These are phyloP conservation scores for Sorex maritimensis DNA, from an alignment of 2,797 vertebrate species.

Conservation along the genomic window DNA sequence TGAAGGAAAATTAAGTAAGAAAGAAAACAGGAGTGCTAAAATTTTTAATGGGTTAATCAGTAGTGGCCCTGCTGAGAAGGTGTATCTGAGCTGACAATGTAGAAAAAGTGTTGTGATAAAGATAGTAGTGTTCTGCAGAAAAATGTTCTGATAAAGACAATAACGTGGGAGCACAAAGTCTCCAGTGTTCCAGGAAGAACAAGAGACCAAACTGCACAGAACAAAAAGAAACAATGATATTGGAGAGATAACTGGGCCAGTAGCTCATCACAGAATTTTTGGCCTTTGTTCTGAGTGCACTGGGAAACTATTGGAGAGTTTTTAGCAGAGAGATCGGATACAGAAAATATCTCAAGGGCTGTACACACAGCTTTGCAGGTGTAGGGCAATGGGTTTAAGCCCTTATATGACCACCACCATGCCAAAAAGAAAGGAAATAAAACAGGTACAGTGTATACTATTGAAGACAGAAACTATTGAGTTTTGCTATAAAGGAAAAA, in stretches of 20 bases:
- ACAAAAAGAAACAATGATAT: background rate
- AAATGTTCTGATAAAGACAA: too few relatives aligned
- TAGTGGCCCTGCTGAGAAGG: slow-evolving; percentile 31
- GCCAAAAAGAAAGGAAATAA: too few relatives aligned
- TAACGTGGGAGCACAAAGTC: background rate
- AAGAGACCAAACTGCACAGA: background rate
- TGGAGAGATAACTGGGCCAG: background rate
- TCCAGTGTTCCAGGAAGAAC: background rate
- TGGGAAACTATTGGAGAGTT: background rate
- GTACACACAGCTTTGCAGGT: too few relatives aligned
- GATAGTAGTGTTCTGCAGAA: background rate
- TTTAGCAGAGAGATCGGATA: background rate
- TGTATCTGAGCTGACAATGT: background rate
- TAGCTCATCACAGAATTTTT: background rate
- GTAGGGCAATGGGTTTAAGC: too few relatives aligned
- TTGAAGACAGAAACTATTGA: background rate
- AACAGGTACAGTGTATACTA: background rate
- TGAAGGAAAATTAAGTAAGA: background rate
- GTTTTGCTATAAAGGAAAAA: slow-evolving; percentile 36
- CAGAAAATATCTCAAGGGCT: too few relatives aligned
- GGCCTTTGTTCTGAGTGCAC: slow-evolving; percentile 32
- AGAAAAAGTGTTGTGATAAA: slow-evolving; percentile 3
- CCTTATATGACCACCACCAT: too few relatives aligned
- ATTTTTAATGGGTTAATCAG: background rate
- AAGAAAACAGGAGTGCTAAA: background rate